Conservation (phyloP, 2,888 invertebrate genomes). For the Schizaphis graminum region DNA sequence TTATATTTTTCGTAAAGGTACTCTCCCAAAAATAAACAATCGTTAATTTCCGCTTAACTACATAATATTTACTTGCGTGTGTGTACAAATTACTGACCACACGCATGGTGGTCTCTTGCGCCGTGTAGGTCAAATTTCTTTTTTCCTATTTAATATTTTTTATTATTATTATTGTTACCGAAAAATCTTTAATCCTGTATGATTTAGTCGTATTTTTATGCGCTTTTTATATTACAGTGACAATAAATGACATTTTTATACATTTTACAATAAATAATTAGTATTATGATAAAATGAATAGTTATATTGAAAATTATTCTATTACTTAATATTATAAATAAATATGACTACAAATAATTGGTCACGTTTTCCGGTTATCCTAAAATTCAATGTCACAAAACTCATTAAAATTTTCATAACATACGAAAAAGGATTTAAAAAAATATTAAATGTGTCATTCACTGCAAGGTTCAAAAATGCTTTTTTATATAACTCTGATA, state of each 20-base stretch:
- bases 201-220: neutral
- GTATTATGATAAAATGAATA: neutral
- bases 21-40: conserved; percentile 53
- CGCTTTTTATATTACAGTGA: neutral
- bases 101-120: neutral
- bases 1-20: conserved; percentile 13
- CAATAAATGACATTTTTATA: neutral
- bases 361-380: neutral
- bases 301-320: neutral
- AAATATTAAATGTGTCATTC: neutral
- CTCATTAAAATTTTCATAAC: neutral
- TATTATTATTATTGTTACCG: neutral
- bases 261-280: neutral
- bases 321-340: neutral
- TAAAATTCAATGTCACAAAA: neutral
- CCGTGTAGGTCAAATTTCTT: conserved; percentile 28
- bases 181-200: neutral
- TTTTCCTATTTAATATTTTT: neutral
- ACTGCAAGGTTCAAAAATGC: neutral
- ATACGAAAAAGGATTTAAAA: neutral
- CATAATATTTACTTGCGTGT: neutral
- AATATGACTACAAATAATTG: neutral
- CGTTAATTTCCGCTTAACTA: conserved; percentile 26
- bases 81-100: neutral
- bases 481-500: neutral